Percentiles rank a stretch among this genome's conserved stretches.
phyloP scores from a whole-genome alignment of 2,113 vertebrate species.

The rabbit (Oryctolagus cuniculus) region mOryCun1.1 NC_091452.1:10226001-10226500 shows the following conservation, averaged over 20 bases:
- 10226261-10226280: slow-evolving; percentile 37
- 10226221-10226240: not conserved
- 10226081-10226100: no score
- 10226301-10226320: slow-evolving; percentile 64
- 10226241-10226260: not conserved
- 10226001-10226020: no score
- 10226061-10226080: no score
- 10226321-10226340: slow-evolving; percentile 60
- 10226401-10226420: no score
- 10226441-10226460: no score
- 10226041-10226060: no score
- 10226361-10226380: not conserved
- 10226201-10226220: fast-evolving
- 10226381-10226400: no score
- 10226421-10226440: no score
- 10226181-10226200: not conserved
- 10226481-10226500: no score
- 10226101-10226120: not conserved
- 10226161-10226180: not conserved
- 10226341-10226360: not conserved
- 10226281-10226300: slow-evolving; percentile 81
- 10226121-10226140: not conserved
- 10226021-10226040: no score
- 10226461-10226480: no score
- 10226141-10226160: not conserved